Conservation (phyloP, 2,888 invertebrate species). For the Diarsia brunnea region DNA sequence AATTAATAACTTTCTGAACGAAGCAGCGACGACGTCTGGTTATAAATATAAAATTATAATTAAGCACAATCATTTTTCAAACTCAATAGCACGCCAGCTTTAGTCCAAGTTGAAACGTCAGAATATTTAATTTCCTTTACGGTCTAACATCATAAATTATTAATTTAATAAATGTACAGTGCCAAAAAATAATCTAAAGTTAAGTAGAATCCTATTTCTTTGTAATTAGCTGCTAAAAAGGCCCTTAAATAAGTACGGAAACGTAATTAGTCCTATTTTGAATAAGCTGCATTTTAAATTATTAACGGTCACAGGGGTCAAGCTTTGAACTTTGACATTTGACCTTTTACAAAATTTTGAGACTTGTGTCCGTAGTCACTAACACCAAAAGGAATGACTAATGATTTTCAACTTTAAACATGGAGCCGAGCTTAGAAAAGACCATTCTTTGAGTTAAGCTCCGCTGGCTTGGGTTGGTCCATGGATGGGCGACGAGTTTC, state of each 20-base stretch:
- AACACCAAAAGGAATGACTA: not conserved
- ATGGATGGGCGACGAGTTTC: too few relatives aligned
- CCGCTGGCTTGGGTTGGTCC: too few relatives aligned
- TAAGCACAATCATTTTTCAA: conserved; percentile 53
- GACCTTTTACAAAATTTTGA: conserved; percentile 1
- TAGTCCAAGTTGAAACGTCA: conserved; percentile 18
- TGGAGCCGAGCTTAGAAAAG: not conserved
- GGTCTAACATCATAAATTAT: conserved; percentile 20
- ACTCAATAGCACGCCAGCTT: conserved; percentile 48
- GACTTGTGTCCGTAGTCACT: not conserved
- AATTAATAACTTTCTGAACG: conserved; percentile 14
- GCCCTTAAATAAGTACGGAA: conserved; percentile 5
- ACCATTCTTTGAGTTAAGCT: too few relatives aligned
- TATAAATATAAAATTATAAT: conserved; percentile 45
- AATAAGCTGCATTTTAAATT: conserved; percentile 26
- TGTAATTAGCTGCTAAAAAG: conserved; percentile 11
- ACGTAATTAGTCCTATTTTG: conserved; percentile 16
- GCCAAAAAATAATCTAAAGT: conserved; percentile 1
- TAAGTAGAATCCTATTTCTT: conserved; percentile 8
- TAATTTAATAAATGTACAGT: conserved; percentile 11
- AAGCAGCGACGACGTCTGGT: conserved; percentile 12
- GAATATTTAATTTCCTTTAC: conserved; percentile 42
- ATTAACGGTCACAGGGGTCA: conserved; percentile 21
- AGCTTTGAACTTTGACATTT: conserved; percentile 7
- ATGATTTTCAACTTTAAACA: not conserved